These are phyloP conservation scores for Zenarchopterus dispar DNA, from an alignment of 2,797 vertebrate species.

Conservation along the genomic window DNA sequence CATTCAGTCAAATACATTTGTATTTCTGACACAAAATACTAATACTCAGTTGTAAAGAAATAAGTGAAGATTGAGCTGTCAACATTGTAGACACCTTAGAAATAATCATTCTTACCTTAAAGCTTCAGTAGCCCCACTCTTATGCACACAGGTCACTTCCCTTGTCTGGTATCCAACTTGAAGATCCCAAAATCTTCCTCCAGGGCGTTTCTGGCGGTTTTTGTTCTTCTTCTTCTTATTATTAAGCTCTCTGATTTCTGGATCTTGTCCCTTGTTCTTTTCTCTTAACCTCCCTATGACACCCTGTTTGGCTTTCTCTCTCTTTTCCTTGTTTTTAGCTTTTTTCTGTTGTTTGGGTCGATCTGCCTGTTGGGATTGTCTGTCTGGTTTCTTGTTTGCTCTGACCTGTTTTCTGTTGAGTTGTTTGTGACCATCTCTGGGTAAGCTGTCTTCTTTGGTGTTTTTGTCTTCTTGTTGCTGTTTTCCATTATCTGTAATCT, in stretches of 20 bases:
- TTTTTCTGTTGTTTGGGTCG: constrained; percentile 71
- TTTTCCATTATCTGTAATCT: constrained; percentile 25
- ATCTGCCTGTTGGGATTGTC: constrained; percentile 60
- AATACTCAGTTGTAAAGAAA: not conserved
- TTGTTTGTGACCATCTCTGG: constrained; percentile 47
- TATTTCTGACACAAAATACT: not conserved
- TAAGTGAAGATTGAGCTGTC: not conserved
- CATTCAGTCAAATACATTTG: no score
- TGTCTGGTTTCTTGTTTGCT: constrained; percentile 58
- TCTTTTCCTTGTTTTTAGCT: constrained; percentile 78
- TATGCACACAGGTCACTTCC: constrained; percentile 89
- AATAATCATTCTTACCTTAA: constrained; percentile 83
- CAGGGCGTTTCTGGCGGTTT: constrained; percentile 92
- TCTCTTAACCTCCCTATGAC: constrained; percentile 84
- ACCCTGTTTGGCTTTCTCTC: constrained; percentile 81
- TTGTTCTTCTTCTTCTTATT: constrained; percentile 94
- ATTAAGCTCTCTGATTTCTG: constrained; percentile 91
- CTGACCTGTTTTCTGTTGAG: constrained; percentile 53
- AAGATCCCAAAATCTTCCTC: constrained; percentile 93
- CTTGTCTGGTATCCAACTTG: constrained; percentile 95
- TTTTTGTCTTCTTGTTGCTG: constrained; percentile 37
- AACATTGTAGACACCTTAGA: not conserved
- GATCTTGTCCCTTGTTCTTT: constrained; percentile 84
- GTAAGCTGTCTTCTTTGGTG: constrained; percentile 39
- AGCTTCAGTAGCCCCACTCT: constrained; percentile 84